Percentiles rank a stretch among this genome's conserved stretches.
phyloP scores from a whole-genome alignment of 2,888 invertebrate genomes.

The Eucriotettix oculatus region DNA sequence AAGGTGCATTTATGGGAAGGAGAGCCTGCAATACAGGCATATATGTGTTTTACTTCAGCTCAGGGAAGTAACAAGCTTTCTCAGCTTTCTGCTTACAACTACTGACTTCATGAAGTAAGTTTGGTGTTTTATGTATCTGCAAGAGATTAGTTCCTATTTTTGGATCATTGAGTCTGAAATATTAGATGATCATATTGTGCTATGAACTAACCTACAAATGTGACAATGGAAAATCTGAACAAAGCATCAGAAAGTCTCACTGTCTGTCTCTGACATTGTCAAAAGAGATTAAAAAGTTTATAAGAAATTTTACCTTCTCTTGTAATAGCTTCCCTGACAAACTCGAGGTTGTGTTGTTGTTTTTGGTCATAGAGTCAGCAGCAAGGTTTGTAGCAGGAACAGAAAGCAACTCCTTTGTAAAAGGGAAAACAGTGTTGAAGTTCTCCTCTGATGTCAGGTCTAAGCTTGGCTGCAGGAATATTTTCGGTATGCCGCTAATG shows the following conservation, averaged over 20 bases:
- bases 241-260: background rate
- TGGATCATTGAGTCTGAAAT: too few species aligned
- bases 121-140: too few species aligned
- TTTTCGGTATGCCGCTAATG: constrained; percentile 59
- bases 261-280: background rate
- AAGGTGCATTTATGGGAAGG: too few species aligned
- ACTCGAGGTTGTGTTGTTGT: constrained; percentile 15
- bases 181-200: too few species aligned
- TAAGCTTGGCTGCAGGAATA: constrained; percentile 67
- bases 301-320: constrained; percentile 43
- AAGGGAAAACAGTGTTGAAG: constrained; percentile 74
- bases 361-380: constrained; percentile 9
- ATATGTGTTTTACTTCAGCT: too few species aligned
- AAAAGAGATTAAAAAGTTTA: background rate
- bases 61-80: too few species aligned
- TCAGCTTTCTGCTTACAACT: too few species aligned
- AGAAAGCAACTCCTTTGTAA: constrained; percentile 25
- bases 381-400: constrained; percentile 7
- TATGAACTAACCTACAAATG: too few species aligned
- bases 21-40: too few species aligned
- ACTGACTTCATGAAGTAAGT: too few species aligned
- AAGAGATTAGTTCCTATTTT: too few species aligned
- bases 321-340: constrained; percentile 47
- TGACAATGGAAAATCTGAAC: too few species aligned
- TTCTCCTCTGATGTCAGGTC: constrained; percentile 63